Conservation (phyloP, 35 echinoderm and acorn worm genomes). For the Anneissia japonica region DNA sequence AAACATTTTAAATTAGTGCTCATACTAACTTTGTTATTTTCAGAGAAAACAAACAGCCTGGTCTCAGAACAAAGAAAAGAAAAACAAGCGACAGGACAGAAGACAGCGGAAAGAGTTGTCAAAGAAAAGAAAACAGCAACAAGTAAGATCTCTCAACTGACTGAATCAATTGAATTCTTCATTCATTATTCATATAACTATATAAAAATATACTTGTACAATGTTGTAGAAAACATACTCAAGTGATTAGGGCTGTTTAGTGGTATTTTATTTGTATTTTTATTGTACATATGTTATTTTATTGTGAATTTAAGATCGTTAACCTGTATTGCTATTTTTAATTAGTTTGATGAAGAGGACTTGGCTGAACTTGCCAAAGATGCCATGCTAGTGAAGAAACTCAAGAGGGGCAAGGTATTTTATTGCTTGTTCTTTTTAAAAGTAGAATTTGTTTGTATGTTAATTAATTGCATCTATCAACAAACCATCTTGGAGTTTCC, state of each 20-base stretch:
- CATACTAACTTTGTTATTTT: neutral
- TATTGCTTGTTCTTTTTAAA: no score
- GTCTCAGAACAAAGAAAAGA: constrained; percentile 73
- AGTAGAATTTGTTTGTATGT: no score
- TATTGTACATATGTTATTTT: neutral
- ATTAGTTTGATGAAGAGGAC: constrained; percentile 79
- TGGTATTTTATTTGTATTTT: neutral
- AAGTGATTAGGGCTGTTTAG: neutral
- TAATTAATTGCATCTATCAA: no score
- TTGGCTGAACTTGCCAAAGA: constrained; percentile 73
- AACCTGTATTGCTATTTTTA: constrained; percentile 15
- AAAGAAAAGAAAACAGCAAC: constrained; percentile 75
- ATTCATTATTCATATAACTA: neutral
- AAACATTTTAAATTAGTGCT: neutral
- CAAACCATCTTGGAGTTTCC: no score
- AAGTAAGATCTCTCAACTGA: neutral
- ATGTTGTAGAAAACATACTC: neutral
- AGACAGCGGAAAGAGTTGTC: constrained; percentile 65
- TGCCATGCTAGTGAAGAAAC: constrained; percentile 71
- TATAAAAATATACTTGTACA: neutral
- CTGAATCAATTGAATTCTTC: neutral
- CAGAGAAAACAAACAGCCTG: constrained; percentile 56
- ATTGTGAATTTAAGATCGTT: neutral
- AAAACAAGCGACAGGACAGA: constrained; percentile 63
- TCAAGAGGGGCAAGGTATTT: constrained; percentile 83